A percentile compares a stretch with the other conserved stretches of the same genome.
phyloP scores from a whole-genome alignment of 2,113 vertebrate genomes.

The Pelmatolapia mariae region DNA sequence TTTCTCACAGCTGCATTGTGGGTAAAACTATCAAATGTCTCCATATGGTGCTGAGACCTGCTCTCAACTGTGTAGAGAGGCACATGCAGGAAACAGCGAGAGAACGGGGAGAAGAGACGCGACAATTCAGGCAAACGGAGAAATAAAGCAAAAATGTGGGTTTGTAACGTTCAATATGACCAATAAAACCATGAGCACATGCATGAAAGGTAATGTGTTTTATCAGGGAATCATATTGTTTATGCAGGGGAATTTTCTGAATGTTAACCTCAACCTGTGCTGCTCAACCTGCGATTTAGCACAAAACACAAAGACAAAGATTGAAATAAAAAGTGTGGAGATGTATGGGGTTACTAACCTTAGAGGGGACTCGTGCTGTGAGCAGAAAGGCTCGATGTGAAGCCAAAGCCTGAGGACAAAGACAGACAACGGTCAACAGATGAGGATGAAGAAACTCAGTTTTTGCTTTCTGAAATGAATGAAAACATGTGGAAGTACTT shows the following conservation, averaged over 20 bases:
- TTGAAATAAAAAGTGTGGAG: not conserved
- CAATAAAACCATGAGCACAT: accelerated
- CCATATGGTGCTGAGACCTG: slow-evolving; percentile 8
- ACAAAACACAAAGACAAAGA: not conserved
- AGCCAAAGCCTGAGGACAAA: slow-evolving; percentile 78
- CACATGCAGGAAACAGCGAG: not conserved
- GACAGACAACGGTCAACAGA: not conserved
- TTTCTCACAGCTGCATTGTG: slow-evolving; percentile 47
- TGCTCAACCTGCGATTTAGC: accelerated
- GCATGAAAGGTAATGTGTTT: not conserved
- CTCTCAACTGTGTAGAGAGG: not conserved
- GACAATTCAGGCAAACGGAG: not conserved
- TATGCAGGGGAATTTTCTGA: accelerated
- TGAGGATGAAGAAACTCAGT: not conserved
- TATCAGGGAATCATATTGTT: accelerated
- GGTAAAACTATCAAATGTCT: slow-evolving; percentile 50
- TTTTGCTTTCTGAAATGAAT: accelerated
- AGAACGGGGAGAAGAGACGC: not conserved
- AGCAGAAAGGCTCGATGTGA: slow-evolving; percentile 88
- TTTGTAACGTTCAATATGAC: not conserved
- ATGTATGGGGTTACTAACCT: slow-evolving; percentile 69
- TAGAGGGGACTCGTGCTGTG: slow-evolving; percentile 84
- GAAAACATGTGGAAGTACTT: not conserved
- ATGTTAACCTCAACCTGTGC: not conserved
- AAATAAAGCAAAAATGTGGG: not conserved